Evolutionary conservation across 1,140 invertebrate species (phyloP).

Genomic region (Achatina immaculata): DNA sequence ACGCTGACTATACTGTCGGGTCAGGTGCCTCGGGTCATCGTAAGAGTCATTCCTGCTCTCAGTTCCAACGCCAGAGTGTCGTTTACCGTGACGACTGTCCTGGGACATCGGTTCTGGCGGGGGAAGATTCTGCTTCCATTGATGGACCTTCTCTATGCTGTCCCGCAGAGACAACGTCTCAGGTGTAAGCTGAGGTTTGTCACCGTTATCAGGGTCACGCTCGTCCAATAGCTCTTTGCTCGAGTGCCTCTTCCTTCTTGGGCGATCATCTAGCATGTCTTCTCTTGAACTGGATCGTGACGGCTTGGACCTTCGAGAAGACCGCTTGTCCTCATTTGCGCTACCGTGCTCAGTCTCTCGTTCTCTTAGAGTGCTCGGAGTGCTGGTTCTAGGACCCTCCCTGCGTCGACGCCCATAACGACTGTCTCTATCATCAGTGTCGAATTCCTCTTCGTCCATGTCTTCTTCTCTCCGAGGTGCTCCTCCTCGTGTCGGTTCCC

Average conservation of each 20-base stretch:
- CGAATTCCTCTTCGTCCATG: slow-evolving; percentile 43
- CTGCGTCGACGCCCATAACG: slow-evolving; percentile 35
- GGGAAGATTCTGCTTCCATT: slow-evolving; percentile 63
- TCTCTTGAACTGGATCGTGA: slow-evolving; percentile 60
- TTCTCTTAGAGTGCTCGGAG: slow-evolving; percentile 47
- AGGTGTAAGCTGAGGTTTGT: slow-evolving; percentile 58
- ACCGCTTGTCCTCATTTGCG: slow-evolving; percentile 46
- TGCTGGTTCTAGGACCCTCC: slow-evolving; percentile 55
- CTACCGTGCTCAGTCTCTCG: slow-evolving; percentile 35
- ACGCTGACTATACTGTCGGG: slow-evolving; percentile 39
- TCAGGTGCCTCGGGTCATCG: slow-evolving; percentile 23
- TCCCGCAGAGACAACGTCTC: slow-evolving; percentile 66
- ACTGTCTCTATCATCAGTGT: slow-evolving; percentile 40
- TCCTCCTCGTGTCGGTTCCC: slow-evolving; percentile 45
- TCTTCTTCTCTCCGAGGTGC: slow-evolving; percentile 35
- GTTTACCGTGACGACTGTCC: slow-evolving; percentile 36
- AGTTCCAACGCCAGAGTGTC: slow-evolving; percentile 47
- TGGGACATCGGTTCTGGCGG: slow-evolving; percentile 42
- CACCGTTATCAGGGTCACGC: slow-evolving; percentile 41
- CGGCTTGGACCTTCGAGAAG: slow-evolving; percentile 50
- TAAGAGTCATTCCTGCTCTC: slow-evolving; percentile 41
- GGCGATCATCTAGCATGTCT: slow-evolving; percentile 60
- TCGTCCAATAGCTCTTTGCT: slow-evolving; percentile 62
- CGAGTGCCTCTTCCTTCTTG: slow-evolving; percentile 51
- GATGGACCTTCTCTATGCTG: slow-evolving; percentile 68